Conservation (phyloP, 2,113 vertebrate genomes). For the Nothobranchius furzeri region DNA sequence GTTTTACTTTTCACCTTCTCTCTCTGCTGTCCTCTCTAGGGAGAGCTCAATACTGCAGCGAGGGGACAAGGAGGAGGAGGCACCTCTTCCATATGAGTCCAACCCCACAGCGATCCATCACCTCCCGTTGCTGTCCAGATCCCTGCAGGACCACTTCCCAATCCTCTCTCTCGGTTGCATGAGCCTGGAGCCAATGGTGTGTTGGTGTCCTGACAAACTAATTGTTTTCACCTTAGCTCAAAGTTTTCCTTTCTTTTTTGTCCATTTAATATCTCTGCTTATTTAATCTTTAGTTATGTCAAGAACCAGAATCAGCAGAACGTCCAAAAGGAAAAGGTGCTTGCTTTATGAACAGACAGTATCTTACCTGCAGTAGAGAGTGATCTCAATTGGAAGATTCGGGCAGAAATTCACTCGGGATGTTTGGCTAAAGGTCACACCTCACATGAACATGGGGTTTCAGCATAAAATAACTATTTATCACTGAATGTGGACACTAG, state of each 20-base stretch:
- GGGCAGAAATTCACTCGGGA: neutral
- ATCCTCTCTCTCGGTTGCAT: slow-evolving; percentile 68
- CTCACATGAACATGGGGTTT: no score
- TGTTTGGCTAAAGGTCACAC: no score
- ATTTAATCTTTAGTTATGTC: neutral
- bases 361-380: neutral
- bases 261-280: neutral
- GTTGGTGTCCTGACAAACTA: neutral
- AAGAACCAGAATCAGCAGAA: neutral
- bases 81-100: slow-evolving; percentile 69
- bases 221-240: neutral
- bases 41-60: slow-evolving; percentile 58
- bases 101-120: slow-evolving; percentile 67
- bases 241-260: neutral
- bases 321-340: neutral
- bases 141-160: slow-evolving; percentile 63
- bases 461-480: no score
- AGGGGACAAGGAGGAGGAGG: slow-evolving; percentile 43
- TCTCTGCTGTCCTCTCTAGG: slow-evolving; percentile 57
- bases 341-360: neutral
- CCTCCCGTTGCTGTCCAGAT: slow-evolving; percentile 66
- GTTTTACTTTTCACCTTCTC: slow-evolving; percentile 13
- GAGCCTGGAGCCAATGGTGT: slow-evolving; percentile 80
- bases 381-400: neutral
- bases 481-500: no score